Evolutionary conservation across 2,888 invertebrate genomes (phyloP).

Genomic region (Drosophila subsilvestris): DNA sequence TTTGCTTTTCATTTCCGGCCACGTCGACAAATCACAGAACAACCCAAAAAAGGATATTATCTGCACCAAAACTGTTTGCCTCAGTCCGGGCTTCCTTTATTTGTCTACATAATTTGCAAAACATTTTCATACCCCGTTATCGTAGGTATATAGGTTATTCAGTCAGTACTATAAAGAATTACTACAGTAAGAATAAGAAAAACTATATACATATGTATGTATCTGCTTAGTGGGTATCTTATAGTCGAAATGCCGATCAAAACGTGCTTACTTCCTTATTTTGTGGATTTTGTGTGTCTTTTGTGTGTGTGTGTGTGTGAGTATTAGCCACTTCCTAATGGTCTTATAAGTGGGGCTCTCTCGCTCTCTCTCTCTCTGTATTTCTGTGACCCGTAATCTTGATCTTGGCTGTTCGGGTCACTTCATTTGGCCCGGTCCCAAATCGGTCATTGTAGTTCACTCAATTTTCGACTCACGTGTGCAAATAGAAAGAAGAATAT

Average conservation of each 20-base stretch:
- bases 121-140: constrained; percentile 49
- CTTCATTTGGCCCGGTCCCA: constrained; percentile 24
- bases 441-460: constrained; percentile 27
- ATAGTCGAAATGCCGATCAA: constrained; percentile 6
- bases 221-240: neutral
- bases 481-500: constrained; percentile 63
- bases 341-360: constrained; percentile 62
- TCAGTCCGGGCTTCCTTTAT: constrained; percentile 49
- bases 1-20: constrained; percentile 77
- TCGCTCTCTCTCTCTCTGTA: constrained; percentile 1
- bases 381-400: constrained; percentile 38
- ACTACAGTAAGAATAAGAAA: too few relatives aligned
- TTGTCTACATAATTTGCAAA: constrained; percentile 76
- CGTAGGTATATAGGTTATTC: neutral
- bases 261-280: neutral
- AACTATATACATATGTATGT: too few relatives aligned
- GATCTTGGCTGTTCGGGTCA: constrained; percentile 35
- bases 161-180: too few relatives aligned
- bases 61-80: constrained; percentile 69
- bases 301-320: constrained; percentile 7
- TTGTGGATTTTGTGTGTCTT: constrained; percentile 3
- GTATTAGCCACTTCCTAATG: constrained; percentile 64
- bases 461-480: constrained; percentile 59
- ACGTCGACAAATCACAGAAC: constrained; percentile 76
- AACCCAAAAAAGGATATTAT: constrained; percentile 72